phyloP scores from a whole-genome alignment of 1,140 invertebrate genomes.

The Probaryconus sp. region DNA sequence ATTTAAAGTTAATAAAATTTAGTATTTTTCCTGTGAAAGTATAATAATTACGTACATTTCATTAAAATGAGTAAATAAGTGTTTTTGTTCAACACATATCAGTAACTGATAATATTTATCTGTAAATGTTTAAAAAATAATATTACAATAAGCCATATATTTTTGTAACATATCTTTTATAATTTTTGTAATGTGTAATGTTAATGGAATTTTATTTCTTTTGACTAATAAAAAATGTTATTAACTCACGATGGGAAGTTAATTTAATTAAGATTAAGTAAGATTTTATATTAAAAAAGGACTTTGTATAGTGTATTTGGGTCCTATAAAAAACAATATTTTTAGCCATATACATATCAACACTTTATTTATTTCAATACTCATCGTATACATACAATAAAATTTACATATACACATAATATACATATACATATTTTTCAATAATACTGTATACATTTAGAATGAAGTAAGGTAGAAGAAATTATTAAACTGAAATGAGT shows the following conservation, averaged over 20 bases:
- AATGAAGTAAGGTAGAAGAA: conserved; percentile 17
- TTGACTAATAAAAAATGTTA: conserved; percentile 36
- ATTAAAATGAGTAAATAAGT: no score
- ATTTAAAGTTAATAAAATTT: no score
- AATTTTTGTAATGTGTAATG: no score
- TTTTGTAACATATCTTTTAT: conserved; percentile 35
- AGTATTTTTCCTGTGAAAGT: no score
- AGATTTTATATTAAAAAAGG: no score
- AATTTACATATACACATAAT: conserved; percentile 58
- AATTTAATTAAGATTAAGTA: no score
- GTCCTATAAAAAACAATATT: conserved; percentile 5
- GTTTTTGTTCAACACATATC: no score
- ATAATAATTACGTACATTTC: no score
- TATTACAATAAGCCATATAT: conserved; percentile 21
- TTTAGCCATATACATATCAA: conserved; percentile 55
- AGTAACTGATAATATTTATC: no score
- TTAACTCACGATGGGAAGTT: conserved; percentile 30
- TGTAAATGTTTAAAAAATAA: no score
- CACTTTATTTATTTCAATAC: conserved; percentile 60
- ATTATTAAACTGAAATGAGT: background rate
- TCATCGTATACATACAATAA: conserved; percentile 60
- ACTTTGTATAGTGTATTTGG: background rate
- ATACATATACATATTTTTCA: conserved; percentile 42
- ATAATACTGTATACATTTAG: conserved; percentile 42
- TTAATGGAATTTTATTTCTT: conserved; percentile 29